Conservation (phyloP, 2,888 invertebrate species). For the Congeria kusceri region DNA sequence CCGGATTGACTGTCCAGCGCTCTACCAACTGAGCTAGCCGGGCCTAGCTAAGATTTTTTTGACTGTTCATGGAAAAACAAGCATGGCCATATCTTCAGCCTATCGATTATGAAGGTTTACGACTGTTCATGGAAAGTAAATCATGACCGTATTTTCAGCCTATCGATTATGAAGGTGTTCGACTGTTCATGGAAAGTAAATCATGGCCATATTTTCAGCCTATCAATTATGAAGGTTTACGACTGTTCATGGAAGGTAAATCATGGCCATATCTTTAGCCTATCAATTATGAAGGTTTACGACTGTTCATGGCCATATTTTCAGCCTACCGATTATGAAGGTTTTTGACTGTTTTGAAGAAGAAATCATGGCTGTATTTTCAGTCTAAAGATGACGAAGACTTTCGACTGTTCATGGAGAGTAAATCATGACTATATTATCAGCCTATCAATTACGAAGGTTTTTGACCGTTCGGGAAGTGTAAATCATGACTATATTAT, state of each 20-base stretch:
- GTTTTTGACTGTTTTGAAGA: conserved; percentile 97
- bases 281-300: no score
- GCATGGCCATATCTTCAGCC: conserved; percentile 95
- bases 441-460: no score
- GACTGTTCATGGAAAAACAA: conserved; percentile 95
- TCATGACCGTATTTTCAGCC: no score
- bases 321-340: conserved; percentile 98
- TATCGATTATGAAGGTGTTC: no score
- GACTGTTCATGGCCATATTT: conserved; percentile 93
- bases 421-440: no score
- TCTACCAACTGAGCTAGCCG: no score
- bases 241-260: conserved; percentile 96
- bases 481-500: no score
- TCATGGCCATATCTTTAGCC: no score
- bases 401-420: conserved; percentile 96
- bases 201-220: conserved; percentile 95
- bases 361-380: no score
- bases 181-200: conserved; percentile 95
- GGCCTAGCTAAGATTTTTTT: no score
- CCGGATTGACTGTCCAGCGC: no score
- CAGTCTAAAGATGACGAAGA: conserved; percentile 98
- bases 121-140: no score
- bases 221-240: conserved; percentile 97
- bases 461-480: conserved; percentile 95
- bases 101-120: conserved; percentile 97